Evolutionary conservation across 2,797 vertebrate species (phyloP).

Genomic region (Columba guinea): DNA sequence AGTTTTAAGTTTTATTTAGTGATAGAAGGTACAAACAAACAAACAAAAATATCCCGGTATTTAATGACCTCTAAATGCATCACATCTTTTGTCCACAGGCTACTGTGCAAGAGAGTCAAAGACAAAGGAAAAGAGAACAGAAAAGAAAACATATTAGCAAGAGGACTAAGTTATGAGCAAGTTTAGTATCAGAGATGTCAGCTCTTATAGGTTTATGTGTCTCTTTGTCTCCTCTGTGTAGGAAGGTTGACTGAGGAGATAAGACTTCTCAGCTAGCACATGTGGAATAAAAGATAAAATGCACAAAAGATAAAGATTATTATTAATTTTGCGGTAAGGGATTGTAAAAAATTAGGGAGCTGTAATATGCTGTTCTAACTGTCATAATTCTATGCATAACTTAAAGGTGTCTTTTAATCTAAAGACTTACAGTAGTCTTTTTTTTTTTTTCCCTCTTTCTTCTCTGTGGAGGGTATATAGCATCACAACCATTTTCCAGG

Average conservation of each 20-base stretch:
- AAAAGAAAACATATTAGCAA: background rate
- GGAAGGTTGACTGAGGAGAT: background rate
- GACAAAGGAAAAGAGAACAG: background rate
- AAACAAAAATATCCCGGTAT: background rate
- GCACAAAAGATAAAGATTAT: background rate
- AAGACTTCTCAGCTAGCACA: background rate
- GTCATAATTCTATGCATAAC: background rate
- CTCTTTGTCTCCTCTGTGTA: background rate
- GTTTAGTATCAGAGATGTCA: background rate
- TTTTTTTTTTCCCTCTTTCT: background rate
- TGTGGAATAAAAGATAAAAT: background rate
- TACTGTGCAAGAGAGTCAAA: background rate
- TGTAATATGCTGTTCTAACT: background rate
- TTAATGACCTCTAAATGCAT: background rate
- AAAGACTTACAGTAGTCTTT: too few species aligned
- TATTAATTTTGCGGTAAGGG: background rate
- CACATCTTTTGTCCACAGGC: background rate
- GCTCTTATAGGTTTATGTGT: background rate
- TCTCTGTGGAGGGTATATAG: background rate
- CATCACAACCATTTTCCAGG: slow-evolving; percentile 4
- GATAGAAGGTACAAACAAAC: background rate
- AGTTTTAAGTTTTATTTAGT: background rate
- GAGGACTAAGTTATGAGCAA: background rate
- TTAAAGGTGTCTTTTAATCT: too few species aligned
- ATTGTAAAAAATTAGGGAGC: background rate